phyloP scores from a whole-genome alignment of 2,888 invertebrate genomes.

The Drosophila anceps region DNA sequence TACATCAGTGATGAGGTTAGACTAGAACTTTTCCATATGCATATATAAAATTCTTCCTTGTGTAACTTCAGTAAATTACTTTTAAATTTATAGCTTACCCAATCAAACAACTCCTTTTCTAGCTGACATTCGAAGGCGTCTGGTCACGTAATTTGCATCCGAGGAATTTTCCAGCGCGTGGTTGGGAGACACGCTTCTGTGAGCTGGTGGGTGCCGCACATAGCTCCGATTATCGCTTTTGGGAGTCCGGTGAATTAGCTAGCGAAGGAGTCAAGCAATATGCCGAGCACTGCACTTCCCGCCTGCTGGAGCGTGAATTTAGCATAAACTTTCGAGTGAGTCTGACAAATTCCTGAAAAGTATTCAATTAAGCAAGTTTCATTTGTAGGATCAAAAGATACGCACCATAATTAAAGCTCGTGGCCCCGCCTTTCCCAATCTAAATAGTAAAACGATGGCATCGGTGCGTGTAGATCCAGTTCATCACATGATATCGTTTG shows the following conservation, averaged over 20 bases:
- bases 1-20: too few relatives aligned
- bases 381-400: constrained; percentile 90
- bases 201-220: constrained; percentile 98
- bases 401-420: constrained; percentile 97
- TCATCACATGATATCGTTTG: constrained; percentile 96
- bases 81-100: not conserved
- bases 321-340: constrained; percentile 88
- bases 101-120: constrained; percentile 25
- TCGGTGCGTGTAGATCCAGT: constrained; percentile 95
- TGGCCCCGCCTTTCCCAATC: constrained; percentile 94
- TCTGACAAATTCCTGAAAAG: not conserved
- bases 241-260: constrained; percentile 95
- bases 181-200: constrained; percentile 96
- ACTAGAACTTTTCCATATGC: too few relatives aligned
- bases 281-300: constrained; percentile 97
- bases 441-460: constrained; percentile 93
- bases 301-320: constrained; percentile 95
- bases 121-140: constrained; percentile 95
- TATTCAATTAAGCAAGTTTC: not conserved
- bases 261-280: constrained; percentile 95
- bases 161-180: constrained; percentile 95
- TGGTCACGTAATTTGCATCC: constrained; percentile 99
- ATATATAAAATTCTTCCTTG: too few relatives aligned
- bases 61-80: not conserved
- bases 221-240: constrained; percentile 93